These are phyloP conservation scores for Hypolimnas misippus DNA, from an alignment of 2,888 invertebrate genomes.

Conservation along the genomic window DNA sequence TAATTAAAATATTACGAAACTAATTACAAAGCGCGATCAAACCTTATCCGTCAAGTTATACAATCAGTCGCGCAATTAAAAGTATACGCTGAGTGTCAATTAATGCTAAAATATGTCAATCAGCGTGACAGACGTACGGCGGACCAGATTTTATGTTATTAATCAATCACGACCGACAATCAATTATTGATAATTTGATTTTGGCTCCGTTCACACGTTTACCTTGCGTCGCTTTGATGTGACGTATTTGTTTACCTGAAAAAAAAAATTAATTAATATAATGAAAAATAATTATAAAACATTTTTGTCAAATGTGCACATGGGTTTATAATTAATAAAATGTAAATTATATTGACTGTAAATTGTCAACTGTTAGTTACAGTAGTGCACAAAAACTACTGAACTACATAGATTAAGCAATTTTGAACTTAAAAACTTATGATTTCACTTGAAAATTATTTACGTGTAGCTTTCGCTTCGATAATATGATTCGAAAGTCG, in stretches of 20 bases:
- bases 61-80: slow-evolving; percentile 62
- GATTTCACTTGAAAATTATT: too few species aligned
- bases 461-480: too few species aligned
- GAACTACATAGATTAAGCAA: too few species aligned
- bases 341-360: too few species aligned
- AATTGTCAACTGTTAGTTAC: too few species aligned
- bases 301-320: too few species aligned
- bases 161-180: slow-evolving; percentile 55
- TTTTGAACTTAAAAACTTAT: too few species aligned
- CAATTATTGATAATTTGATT: slow-evolving; percentile 50
- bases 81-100: slow-evolving; percentile 67
- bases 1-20: slow-evolving; percentile 1
- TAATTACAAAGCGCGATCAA: slow-evolving; percentile 29
- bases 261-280: slow-evolving; percentile 32
- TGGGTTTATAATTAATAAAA: too few species aligned
- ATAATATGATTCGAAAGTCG: too few species aligned
- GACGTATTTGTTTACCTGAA: slow-evolving; percentile 47
- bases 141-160: slow-evolving; percentile 60
- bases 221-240: slow-evolving; percentile 18
- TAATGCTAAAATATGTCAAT: slow-evolving; percentile 75
- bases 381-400: too few species aligned
- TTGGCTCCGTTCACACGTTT: slow-evolving; percentile 31
- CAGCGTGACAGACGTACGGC: slow-evolving; percentile 50
- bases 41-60: slow-evolving; percentile 37
- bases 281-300: background rate